phyloP scores from a whole-genome alignment of 2,797 vertebrate genomes.

The Nannoperca obscura region DNA sequence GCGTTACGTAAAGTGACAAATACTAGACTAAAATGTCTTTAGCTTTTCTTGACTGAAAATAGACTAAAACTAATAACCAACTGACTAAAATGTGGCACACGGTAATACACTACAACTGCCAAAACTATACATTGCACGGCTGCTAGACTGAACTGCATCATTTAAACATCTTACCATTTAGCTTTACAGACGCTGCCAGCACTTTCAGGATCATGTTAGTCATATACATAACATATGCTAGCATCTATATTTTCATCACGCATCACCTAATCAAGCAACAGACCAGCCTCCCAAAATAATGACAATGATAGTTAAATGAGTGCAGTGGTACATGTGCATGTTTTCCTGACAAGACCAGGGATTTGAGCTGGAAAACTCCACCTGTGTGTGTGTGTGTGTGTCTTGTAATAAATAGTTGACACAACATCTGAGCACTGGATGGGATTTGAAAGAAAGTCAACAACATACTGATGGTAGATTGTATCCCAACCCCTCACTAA shows the following conservation, averaged over 20 bases:
- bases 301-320: neutral
- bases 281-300: neutral
- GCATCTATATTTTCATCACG: neutral
- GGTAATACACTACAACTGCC: too few species aligned
- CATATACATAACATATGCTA: neutral
- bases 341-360: neutral
- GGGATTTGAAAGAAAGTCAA: conserved; percentile 22
- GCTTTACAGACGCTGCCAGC: neutral
- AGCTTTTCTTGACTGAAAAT: too few species aligned
- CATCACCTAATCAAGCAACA: neutral
- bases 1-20: too few species aligned
- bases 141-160: neutral
- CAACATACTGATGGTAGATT: neutral
- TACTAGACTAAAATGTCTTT: too few species aligned
- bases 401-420: neutral
- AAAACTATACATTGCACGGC: neutral
- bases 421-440: conserved; percentile 4
- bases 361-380: neutral
- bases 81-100: too few species aligned
- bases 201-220: neutral
- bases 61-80: neutral
- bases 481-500: conserved; percentile 1
- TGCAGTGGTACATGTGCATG: neutral
- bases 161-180: neutral
- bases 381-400: neutral